A percentile compares a stretch with the other conserved stretches of the same genome.
Evolutionary conservation across 1,140 invertebrate species (phyloP).

Genomic region (Bombus pyrosoma): DNA sequence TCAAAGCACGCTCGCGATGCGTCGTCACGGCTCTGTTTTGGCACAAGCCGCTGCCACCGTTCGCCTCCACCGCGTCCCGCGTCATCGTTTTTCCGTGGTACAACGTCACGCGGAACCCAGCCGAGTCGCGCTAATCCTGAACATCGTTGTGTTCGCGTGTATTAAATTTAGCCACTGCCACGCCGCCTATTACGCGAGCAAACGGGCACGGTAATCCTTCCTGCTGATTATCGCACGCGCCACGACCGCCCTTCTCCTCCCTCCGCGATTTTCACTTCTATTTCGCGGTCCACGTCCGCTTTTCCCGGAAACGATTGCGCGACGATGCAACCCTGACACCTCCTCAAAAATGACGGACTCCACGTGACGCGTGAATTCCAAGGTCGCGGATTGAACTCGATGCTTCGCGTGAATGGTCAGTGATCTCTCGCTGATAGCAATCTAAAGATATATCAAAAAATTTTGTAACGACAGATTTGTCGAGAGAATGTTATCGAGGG

Average conservation of each 20-base stretch:
- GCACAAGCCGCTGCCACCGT: slow-evolving; percentile 27
- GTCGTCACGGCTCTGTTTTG: slow-evolving; percentile 59
- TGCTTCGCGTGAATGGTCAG: not conserved
- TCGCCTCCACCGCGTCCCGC: not conserved
- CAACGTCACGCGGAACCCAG: slow-evolving; percentile 60
- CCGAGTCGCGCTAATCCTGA: slow-evolving; percentile 44
- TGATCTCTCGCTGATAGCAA: not conserved
- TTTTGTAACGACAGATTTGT: too few relatives aligned
- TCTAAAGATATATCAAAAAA: too few relatives aligned
- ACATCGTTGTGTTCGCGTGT: slow-evolving; percentile 24
- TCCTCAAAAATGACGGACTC: slow-evolving; percentile 24
- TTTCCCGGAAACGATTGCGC: slow-evolving; percentile 61
- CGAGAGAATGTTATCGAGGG: too few relatives aligned
- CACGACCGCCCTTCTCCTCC: not conserved
- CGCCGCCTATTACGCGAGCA: slow-evolving; percentile 63
- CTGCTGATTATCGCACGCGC: not conserved
- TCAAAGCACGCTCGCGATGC: slow-evolving; percentile 43
- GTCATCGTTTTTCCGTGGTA: slow-evolving; percentile 14
- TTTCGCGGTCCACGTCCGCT: not conserved
- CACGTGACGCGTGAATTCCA: slow-evolving; percentile 28
- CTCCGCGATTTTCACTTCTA: not conserved
- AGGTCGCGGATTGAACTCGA: slow-evolving; percentile 22
- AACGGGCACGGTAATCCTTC: slow-evolving; percentile 16
- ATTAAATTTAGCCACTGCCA: slow-evolving; percentile 64
- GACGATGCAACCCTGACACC: slow-evolving; percentile 40